Conservation (phyloP, 2,888 invertebrate genomes). For the Syrphus vitripennis region DNA sequence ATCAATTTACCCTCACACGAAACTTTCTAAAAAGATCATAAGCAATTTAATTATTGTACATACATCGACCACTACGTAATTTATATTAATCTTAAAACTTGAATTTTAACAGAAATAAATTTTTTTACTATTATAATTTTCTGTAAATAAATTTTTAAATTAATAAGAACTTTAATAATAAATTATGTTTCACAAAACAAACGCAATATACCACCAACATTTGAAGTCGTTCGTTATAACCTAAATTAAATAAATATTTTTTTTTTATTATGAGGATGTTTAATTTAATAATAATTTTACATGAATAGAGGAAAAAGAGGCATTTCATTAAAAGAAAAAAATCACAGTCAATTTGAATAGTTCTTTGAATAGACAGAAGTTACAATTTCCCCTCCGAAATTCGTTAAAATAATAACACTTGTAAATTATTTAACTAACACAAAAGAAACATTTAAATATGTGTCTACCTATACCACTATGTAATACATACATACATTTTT, state of each 20-base stretch:
- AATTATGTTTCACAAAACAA: conserved; percentile 32
- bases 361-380: neutral
- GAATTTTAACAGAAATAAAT: neutral
- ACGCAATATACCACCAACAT: conserved; percentile 50
- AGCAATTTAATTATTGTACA: conserved; percentile 50
- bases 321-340: neutral
- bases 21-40: neutral
- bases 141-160: conserved; percentile 56
- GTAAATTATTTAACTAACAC: conserved; percentile 1
- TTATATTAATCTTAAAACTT: conserved; percentile 2
- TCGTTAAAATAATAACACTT: neutral
- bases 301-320: conserved; percentile 11
- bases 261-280: neutral
- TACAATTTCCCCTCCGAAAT: conserved; percentile 13
- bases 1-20: neutral
- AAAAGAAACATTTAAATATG: neutral
- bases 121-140: conserved; percentile 4
- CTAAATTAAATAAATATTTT: conserved; percentile 66
- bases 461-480: neutral
- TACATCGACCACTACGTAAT: conserved; percentile 70
- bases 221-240: conserved; percentile 16
- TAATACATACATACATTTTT: neutral
- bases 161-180: neutral
- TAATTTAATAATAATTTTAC: conserved; percentile 59
- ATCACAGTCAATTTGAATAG: neutral